These are phyloP conservation scores for Peromyscus polionotus DNA, from an alignment of 2,113 vertebrate genomes.

Conservation along the genomic window DNA sequence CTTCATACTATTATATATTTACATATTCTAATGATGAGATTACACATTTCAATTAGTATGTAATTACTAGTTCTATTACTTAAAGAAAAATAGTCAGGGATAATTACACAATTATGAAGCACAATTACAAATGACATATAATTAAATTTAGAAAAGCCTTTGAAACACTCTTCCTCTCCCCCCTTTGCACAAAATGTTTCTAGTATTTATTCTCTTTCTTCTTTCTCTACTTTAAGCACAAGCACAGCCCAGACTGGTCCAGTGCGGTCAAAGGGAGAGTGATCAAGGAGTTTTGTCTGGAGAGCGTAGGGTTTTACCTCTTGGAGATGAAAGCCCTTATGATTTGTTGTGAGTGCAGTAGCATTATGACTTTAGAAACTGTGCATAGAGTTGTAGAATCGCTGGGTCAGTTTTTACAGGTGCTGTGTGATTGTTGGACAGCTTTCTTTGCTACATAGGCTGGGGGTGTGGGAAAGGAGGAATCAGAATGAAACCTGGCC, in stretches of 20 bases:
- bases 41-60: constrained; percentile 79
- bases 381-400: constrained; percentile 5
- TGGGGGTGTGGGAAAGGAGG: not conserved
- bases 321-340: not conserved
- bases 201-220: constrained; percentile 45
- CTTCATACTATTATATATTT: constrained; percentile 77
- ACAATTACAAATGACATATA: constrained; percentile 69
- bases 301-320: not conserved
- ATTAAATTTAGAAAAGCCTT: constrained; percentile 70
- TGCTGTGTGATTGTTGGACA: rapidly evolving
- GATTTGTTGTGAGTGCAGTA: not conserved
- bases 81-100: constrained; percentile 80
- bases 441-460: not conserved
- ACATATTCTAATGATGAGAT: constrained; percentile 82
- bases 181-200: constrained; percentile 44
- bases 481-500: not conserved
- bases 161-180: constrained; percentile 20
- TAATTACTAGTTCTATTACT: constrained; percentile 81
- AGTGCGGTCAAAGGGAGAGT: not conserved
- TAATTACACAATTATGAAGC: constrained; percentile 76
- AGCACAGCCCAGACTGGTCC: not conserved
- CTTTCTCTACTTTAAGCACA: constrained; percentile 27
- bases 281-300: not conserved
- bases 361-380: not conserved
- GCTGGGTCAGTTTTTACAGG: not conserved